phyloP scores from a whole-genome alignment of 2,113 vertebrate genomes.

The Pseudolaguvia tuberculata region DNA sequence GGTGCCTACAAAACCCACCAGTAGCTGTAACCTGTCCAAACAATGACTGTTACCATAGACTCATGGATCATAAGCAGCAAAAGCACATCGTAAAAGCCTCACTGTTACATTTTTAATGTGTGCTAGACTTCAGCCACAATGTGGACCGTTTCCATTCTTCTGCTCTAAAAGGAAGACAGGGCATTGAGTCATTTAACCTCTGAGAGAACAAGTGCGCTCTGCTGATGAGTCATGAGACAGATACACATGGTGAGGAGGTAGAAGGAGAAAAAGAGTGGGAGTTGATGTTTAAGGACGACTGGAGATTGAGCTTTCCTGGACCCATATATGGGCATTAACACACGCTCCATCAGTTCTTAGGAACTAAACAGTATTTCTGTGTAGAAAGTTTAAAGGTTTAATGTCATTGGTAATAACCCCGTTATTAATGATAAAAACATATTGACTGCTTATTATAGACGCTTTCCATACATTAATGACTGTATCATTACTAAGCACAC shows the following conservation, averaged over 20 bases:
- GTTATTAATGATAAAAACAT: background rate
- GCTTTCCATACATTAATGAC: background rate
- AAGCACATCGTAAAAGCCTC: constrained; percentile 5
- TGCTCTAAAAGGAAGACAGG: constrained; percentile 92
- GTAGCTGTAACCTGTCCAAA: constrained; percentile 22
- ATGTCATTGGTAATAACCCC: constrained; percentile 6
- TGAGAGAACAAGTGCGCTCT: constrained; percentile 55
- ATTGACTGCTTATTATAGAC: background rate
- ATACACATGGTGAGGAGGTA: background rate
- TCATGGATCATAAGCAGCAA: constrained; percentile 17
- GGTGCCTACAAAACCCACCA: background rate
- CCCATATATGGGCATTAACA: constrained; percentile 45
- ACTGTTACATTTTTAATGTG: constrained; percentile 24
- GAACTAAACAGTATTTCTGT: constrained; percentile 14
- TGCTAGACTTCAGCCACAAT: constrained; percentile 22
- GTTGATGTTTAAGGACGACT: constrained; percentile 32
- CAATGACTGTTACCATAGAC: background rate
- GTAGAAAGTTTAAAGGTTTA: constrained; percentile 7
- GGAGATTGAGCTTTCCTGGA: constrained; percentile 22
- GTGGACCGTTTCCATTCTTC: constrained; percentile 63
- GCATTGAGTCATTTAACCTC: constrained; percentile 74
- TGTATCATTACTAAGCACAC: background rate
- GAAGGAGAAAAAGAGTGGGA: constrained; percentile 26
- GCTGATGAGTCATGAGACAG: constrained; percentile 28
- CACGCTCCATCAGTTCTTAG: constrained; percentile 16